A percentile compares a stretch with the other conserved stretches of the same genome.
Evolutionary conservation across 2,113 vertebrate genomes (phyloP).

Genomic region (Rattus rattus): DNA sequence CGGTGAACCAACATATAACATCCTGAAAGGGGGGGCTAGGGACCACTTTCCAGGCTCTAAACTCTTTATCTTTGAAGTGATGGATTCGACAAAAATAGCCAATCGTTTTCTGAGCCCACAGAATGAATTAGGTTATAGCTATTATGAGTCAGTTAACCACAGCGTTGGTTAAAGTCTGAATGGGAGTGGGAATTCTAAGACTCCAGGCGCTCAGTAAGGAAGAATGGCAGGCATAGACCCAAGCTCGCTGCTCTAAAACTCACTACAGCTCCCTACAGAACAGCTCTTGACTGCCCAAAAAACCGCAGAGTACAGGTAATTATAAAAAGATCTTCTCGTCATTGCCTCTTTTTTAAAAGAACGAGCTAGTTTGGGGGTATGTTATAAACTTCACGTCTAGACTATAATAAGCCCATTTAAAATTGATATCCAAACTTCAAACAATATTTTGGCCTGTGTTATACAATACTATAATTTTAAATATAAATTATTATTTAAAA

Average conservation of each 20-base stretch:
- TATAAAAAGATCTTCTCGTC: conserved; percentile 52
- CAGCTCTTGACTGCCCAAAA: conserved; percentile 58
- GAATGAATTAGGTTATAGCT: neutral
- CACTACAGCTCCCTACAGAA: conserved; percentile 16
- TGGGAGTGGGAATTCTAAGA: neutral
- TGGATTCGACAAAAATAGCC: neutral
- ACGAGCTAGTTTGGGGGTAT: conserved; percentile 30
- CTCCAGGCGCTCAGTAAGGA: neutral
- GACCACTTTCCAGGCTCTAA: neutral
- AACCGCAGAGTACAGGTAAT: conserved; percentile 73
- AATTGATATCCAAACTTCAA: conserved; percentile 62
- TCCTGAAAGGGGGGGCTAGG: neutral
- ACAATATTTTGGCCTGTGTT: conserved; percentile 44
- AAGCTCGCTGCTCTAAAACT: conserved; percentile 44
- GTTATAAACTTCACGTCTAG: conserved; percentile 74
- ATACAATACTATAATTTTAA: conserved; percentile 26
- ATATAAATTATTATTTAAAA: neutral
- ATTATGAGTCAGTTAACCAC: neutral
- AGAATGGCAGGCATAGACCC: neutral
- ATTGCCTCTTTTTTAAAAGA: conserved; percentile 26
- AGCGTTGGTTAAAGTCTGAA: neutral
- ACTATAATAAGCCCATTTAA: conserved; percentile 75
- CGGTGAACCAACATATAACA: neutral
- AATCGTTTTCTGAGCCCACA: neutral
- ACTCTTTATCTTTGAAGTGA: neutral